Conservation (phyloP, 1,140 invertebrate genomes). For the Bathynomus jamesi region DNA sequence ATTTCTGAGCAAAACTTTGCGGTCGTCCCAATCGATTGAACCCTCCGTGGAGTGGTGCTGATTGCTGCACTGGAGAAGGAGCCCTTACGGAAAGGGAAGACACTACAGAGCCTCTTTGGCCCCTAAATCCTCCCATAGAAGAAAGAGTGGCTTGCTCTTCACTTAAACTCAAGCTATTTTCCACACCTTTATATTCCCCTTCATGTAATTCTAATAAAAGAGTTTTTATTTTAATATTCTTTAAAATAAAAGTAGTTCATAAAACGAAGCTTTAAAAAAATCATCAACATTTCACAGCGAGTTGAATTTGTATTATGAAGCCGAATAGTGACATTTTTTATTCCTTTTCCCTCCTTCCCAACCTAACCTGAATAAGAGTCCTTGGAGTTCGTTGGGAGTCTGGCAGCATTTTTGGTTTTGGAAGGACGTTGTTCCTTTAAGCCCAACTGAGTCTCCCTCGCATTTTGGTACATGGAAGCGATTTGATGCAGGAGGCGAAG, state of each 20-base stretch:
- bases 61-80: conserved; percentile 6
- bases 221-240: conserved; percentile 1
- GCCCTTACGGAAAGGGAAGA: conserved; percentile 26
- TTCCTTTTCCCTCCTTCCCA: no score
- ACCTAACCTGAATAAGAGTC: conserved; percentile 54
- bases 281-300: no score
- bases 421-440: conserved; percentile 56
- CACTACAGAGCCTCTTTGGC: conserved; percentile 29
- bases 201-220: conserved; percentile 23
- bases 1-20: conserved; percentile 76
- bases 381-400: conserved; percentile 44
- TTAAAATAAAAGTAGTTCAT: no score
- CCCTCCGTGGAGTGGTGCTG: conserved; percentile 17
- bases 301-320: no score
- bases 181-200: conserved; percentile 25
- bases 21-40: conserved; percentile 51
- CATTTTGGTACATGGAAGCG: conserved; percentile 94
- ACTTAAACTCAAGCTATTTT: conserved; percentile 31
- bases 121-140: conserved; percentile 27
- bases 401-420: conserved; percentile 34
- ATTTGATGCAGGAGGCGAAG: conserved; percentile 89
- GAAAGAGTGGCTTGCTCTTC: conserved; percentile 34
- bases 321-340: no score
- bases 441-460: conserved; percentile 86
- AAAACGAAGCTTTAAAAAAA: no score